Conservation (phyloP, 2,113 vertebrate species). For the Melanotaenia duboulayi region DNA sequence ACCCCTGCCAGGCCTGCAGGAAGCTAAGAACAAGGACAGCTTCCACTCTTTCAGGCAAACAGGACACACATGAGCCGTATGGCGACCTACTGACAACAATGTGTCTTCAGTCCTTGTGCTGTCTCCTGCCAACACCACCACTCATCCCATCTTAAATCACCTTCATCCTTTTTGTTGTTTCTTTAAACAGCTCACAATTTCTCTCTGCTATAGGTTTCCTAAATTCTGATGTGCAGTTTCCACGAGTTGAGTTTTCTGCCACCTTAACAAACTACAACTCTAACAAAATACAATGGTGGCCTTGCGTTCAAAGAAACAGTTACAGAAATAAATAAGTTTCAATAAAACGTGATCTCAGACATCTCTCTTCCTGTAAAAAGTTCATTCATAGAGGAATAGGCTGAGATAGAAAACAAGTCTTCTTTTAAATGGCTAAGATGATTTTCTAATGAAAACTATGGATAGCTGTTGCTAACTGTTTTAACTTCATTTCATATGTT, state of each 20-base stretch:
- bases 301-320: neutral
- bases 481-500: conserved; percentile 26
- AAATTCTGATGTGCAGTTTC: conserved; percentile 2
- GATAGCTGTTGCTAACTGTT: conserved; percentile 10
- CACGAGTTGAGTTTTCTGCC: neutral
- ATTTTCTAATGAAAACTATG: conserved; percentile 41
- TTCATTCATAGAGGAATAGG: conserved; percentile 11
- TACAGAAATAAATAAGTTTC: conserved; percentile 13
- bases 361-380: conserved; percentile 20
- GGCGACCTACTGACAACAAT: conserved; percentile 47
- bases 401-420: conserved; percentile 30
- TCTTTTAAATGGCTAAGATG: conserved; percentile 13
- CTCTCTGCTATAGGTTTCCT: neutral
- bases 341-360: neutral
- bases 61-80: conserved; percentile 68
- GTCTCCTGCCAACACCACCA: conserved; percentile 7
- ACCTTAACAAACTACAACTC: neutral
- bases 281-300: neutral
- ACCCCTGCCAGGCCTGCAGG: conserved; percentile 61
- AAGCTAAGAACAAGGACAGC: conserved; percentile 73
- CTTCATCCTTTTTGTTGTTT: neutral
- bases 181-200: neutral
- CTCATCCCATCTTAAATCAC: conserved; percentile 8
- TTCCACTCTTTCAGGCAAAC: conserved; percentile 71
- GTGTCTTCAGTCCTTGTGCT: conserved; percentile 18